Base-by-base conservation (phyloP, 1,140 invertebrate species). In the Spodoptera litura region DNA sequence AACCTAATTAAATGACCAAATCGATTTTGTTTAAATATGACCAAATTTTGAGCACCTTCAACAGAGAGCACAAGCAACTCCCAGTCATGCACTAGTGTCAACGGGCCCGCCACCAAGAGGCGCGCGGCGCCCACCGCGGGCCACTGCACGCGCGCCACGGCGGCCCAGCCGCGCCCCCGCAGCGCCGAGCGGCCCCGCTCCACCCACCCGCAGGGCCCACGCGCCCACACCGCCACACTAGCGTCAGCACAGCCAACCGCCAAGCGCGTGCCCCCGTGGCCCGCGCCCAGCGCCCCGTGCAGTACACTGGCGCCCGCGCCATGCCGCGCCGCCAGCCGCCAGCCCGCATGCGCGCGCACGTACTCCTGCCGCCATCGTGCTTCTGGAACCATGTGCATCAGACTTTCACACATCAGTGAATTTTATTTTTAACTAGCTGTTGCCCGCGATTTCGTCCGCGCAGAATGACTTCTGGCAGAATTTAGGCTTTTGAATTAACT, bases 151-250 rank as follows among this genome's bases (percentile, higher is more conserved):
- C 71, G 72, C 52, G 70, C 68, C 59, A 83, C 81, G 53, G 74
- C 66, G 75, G 96, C 97, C 81, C 97, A 98, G 92, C 94, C 25
- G 93, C 96, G 80, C 95, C 96, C 13, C 97, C 99, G 53, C 96
- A 97, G 12, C 97, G 98, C 94, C 97, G 97, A 13, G 96, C 97
- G 78, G 78, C 83, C 85, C 4, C 61, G 76, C 70, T 83, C 82
- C 4, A 35, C 25, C 86, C 84, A 86, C 27, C 44, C n/a, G 12
- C 56, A 51, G 12, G 6, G 66, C 59, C n/a, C 62, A 13, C 59
- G 59, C 55, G 62, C 44, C 78, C 71, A 76, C 56, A 78, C 53
- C 12, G 68, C 52, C 31, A 85, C 82, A 55, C 81, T 79, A 11
- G 85, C 58, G 15, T 61, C 70, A 27, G 77, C 82, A 56, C 84